These are phyloP conservation scores for Sternotherus odoratus DNA, from an alignment of 2,797 vertebrate genomes.

Conservation along the genomic window DNA sequence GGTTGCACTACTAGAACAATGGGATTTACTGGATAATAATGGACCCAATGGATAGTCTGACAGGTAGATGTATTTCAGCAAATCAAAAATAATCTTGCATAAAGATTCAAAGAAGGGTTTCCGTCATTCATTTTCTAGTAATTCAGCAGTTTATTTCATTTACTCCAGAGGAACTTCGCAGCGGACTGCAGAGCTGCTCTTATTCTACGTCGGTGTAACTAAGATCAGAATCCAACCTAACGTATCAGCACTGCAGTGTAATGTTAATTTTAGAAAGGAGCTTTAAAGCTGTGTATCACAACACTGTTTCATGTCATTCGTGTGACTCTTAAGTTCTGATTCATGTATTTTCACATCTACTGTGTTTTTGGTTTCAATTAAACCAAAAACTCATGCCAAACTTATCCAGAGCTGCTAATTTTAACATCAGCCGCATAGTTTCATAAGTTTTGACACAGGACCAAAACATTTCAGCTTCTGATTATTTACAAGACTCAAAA, in stretches of 20 bases:
- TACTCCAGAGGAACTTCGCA: not conserved
- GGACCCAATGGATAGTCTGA: not conserved
- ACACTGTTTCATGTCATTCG: not conserved
- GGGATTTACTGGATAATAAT: not conserved
- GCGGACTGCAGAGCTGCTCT: not conserved
- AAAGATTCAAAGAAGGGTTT: not conserved
- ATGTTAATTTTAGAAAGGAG: not conserved
- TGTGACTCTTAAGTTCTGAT: not conserved
- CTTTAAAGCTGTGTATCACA: not conserved
- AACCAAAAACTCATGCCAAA: accelerated
- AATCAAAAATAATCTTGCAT: not conserved
- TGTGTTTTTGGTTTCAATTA: not conserved
- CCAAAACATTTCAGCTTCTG: not conserved
- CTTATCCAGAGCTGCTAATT: too few relatives aligned
- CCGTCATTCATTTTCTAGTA: accelerated
- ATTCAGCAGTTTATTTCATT: not conserved
- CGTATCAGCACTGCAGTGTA: not conserved
- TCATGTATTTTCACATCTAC: not conserved
- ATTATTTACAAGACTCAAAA: not conserved
- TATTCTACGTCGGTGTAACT: not conserved
- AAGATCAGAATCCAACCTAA: not conserved
- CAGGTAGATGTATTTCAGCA: not conserved
- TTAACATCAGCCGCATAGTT: not conserved
- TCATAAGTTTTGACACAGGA: not conserved
- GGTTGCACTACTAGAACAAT: not conserved